Conservation (phyloP, 2,797 vertebrate genomes). For the Myiotriccus ornatus region DNA sequence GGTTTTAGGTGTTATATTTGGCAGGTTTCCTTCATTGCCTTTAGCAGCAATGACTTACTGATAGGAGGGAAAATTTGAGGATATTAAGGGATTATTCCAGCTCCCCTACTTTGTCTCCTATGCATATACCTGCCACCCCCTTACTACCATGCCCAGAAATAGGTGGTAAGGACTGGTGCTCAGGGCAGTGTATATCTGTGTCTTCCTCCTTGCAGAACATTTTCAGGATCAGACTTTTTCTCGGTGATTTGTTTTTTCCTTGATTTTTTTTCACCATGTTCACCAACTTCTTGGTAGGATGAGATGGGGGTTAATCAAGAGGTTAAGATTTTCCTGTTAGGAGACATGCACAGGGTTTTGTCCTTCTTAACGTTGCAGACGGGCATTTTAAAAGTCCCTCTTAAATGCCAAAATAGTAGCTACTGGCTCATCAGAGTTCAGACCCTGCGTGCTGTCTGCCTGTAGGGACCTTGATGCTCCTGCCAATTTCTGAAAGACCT, state of each 20-base stretch:
- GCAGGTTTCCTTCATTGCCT: constrained; percentile 61
- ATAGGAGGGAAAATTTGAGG: constrained; percentile 64
- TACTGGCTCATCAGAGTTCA: neutral
- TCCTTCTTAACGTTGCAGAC: neutral
- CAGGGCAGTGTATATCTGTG: neutral
- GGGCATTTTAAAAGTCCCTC: neutral
- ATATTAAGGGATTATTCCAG: constrained; percentile 8
- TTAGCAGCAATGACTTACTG: constrained; percentile 66
- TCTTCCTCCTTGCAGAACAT: neutral
- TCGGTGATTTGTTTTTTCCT: neutral
- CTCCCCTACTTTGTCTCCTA: neutral
- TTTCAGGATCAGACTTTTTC: neutral
- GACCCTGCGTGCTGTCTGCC: neutral
- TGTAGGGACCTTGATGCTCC: neutral
- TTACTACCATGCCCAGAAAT: neutral
- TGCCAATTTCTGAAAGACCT: neutral
- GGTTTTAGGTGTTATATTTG: constrained; percentile 71
- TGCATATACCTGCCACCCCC: neutral
- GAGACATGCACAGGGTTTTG: rapidly evolving
- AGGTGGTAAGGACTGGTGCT: neutral
- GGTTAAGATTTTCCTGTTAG: neutral
- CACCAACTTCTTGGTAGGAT: neutral
- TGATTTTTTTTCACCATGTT: neutral
- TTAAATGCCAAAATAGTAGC: neutral
- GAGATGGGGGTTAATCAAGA: neutral